Percentiles rank a stretch among this genome's conserved stretches.
Evolutionary conservation across 2,888 invertebrate genomes (phyloP).

Genomic region (Eledone cirrhosa): DNA sequence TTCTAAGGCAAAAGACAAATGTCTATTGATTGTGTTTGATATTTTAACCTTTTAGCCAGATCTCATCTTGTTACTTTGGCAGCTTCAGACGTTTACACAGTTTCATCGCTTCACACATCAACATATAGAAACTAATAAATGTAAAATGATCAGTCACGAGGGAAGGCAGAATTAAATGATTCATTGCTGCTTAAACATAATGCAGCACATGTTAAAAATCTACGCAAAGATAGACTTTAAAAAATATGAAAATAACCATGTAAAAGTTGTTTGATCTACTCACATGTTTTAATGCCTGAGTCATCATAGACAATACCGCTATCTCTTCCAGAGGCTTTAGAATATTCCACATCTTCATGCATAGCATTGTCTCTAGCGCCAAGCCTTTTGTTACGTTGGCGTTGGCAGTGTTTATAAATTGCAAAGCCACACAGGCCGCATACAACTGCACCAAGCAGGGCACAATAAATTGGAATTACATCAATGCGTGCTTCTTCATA

Average conservation of each 20-base stretch:
- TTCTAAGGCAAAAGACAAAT: no score
- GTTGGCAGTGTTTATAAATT: slow-evolving; percentile 57
- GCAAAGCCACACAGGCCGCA: slow-evolving; percentile 62
- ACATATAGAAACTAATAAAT: background rate
- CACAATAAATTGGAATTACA: slow-evolving; percentile 64
- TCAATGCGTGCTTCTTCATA: slow-evolving; percentile 34
- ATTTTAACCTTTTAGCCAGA: no score
- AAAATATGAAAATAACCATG: no score
- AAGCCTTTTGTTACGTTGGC: slow-evolving; percentile 48
- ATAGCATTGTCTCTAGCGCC: slow-evolving; percentile 37
- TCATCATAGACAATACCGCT: slow-evolving; percentile 58
- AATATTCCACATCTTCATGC: slow-evolving; percentile 55
- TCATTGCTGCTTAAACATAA: no score
- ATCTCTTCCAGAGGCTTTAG: slow-evolving; percentile 51
- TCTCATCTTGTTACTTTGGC: no score
- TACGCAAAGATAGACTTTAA: no score
- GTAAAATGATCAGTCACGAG: background rate
- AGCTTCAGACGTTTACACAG: no score
- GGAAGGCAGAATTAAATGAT: no score
- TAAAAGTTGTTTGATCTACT: slow-evolving; percentile 26
- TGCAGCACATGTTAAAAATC: no score
- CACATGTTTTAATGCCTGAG: slow-evolving; percentile 45
- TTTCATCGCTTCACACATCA: background rate
- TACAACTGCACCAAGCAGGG: slow-evolving; percentile 59
- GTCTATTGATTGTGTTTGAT: no score